Conservation (phyloP, 2,113 vertebrate species). For the Orthonyx spaldingii region DNA sequence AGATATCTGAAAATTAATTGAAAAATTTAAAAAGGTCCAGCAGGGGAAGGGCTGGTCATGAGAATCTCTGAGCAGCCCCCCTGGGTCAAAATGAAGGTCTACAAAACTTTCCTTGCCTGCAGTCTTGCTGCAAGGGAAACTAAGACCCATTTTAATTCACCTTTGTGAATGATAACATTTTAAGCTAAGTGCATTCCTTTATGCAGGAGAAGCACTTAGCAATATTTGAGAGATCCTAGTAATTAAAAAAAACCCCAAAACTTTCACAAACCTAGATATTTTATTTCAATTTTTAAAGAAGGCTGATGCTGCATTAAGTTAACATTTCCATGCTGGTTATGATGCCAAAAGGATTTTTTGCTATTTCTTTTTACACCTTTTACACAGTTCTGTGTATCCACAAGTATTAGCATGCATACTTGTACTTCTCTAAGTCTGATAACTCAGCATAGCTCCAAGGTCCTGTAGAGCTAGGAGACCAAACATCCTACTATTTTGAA, state of each 20-base stretch:
- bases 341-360: too few species aligned
- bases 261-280: not conserved
- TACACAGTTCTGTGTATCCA: too few species aligned
- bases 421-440: too few species aligned
- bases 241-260: not conserved
- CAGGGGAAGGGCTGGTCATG: not conserved
- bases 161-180: not conserved
- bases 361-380: too few species aligned
- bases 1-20: not conserved
- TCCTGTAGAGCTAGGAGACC: too few species aligned
- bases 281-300: not conserved
- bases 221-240: not conserved
- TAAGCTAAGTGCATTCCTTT: not conserved
- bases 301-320: not conserved
- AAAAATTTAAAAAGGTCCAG: not conserved
- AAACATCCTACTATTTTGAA: too few species aligned
- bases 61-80: not conserved
- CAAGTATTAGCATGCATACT: too few species aligned
- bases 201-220: not conserved
- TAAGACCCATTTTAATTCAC: not conserved
- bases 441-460: too few species aligned
- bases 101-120: not conserved
- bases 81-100: not conserved
- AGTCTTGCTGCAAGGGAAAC: not conserved
- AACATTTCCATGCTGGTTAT: not conserved